Percentiles rank a stretch among this genome's conserved stretches.
These are phyloP conservation scores for Coleophora deauratella DNA, from an alignment of 2,888 invertebrate genomes.

Conservation along the genomic window DNA sequence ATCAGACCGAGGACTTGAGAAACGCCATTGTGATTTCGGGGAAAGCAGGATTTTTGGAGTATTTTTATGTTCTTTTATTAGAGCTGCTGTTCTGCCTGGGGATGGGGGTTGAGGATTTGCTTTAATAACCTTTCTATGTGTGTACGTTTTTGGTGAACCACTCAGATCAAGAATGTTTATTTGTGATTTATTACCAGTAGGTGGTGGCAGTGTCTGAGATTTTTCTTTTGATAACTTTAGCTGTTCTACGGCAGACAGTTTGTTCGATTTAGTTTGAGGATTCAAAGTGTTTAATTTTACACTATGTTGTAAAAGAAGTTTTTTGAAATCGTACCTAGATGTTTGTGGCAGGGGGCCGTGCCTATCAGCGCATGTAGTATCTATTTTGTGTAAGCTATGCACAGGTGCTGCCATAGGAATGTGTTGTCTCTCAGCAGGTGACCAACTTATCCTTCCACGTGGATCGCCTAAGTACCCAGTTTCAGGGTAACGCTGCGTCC, in stretches of 20 bases:
- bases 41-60: slow-evolving; percentile 79
- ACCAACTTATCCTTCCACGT: slow-evolving; percentile 77
- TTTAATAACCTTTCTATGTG: slow-evolving; percentile 75
- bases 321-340: slow-evolving; percentile 88
- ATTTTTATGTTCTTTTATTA: slow-evolving; percentile 68
- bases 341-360: slow-evolving; percentile 80
- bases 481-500: slow-evolving; percentile 69
- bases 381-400: slow-evolving; percentile 42
- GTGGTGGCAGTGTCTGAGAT: slow-evolving; percentile 36
- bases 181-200: slow-evolving; percentile 52
- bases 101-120: slow-evolving; percentile 65
- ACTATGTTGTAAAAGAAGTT: slow-evolving; percentile 83
- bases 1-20: slow-evolving; percentile 84
- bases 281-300: slow-evolving; percentile 74
- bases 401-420: slow-evolving; percentile 27
- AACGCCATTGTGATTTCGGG: slow-evolving; percentile 82
- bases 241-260: slow-evolving; percentile 86
- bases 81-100: slow-evolving; percentile 67
- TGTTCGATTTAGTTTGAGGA: slow-evolving; percentile 72
- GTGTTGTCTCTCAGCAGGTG: slow-evolving; percentile 65
- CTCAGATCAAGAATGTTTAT: slow-evolving; percentile 80
- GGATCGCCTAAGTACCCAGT: slow-evolving; percentile 76
- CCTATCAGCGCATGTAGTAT: slow-evolving; percentile 76
- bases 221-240: slow-evolving; percentile 80
- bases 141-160: slow-evolving; percentile 80